Evolutionary conservation across 2,797 vertebrate species (phyloP).

Genomic region (Manis pentadactyla): DNA sequence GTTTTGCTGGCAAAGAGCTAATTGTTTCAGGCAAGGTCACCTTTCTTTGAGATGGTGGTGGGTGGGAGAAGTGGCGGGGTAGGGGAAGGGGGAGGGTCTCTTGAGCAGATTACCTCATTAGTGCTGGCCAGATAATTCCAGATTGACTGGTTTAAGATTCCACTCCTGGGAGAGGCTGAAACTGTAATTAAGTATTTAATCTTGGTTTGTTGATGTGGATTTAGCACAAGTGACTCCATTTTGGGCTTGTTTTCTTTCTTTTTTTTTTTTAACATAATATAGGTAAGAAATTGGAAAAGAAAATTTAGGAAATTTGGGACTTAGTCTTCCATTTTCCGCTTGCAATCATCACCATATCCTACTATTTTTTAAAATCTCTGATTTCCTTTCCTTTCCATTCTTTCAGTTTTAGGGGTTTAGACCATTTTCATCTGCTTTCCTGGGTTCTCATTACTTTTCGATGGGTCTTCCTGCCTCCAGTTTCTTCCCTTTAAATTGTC

Average conservation of each 20-base stretch:
- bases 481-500: slow-evolving; percentile 45
- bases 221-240: background rate
- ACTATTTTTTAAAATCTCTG: slow-evolving; percentile 32
- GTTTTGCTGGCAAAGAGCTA: background rate
- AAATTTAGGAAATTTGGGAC: slow-evolving; percentile 5
- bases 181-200: background rate
- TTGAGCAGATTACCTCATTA: background rate
- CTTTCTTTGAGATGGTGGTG: background rate
- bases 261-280: background rate
- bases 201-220: background rate
- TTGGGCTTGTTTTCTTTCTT: background rate
- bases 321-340: slow-evolving; percentile 32
- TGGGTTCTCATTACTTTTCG: slow-evolving; percentile 41
- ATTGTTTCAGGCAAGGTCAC: background rate
- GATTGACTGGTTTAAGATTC: background rate
- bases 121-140: background rate
- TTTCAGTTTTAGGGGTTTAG: background rate
- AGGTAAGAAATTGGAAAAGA: slow-evolving; percentile 26
- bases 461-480: slow-evolving; percentile 5
- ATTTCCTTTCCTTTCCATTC: slow-evolving; percentile 32
- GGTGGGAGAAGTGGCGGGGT: too few species aligned
- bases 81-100: background rate
- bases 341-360: background rate
- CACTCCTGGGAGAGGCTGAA: background rate
- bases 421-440: background rate